Evolutionary conservation across 2,888 invertebrate species (phyloP), one percentile per base, ranked within the genome.

Genomic region (Reticulitermes lucifugus): DNA sequence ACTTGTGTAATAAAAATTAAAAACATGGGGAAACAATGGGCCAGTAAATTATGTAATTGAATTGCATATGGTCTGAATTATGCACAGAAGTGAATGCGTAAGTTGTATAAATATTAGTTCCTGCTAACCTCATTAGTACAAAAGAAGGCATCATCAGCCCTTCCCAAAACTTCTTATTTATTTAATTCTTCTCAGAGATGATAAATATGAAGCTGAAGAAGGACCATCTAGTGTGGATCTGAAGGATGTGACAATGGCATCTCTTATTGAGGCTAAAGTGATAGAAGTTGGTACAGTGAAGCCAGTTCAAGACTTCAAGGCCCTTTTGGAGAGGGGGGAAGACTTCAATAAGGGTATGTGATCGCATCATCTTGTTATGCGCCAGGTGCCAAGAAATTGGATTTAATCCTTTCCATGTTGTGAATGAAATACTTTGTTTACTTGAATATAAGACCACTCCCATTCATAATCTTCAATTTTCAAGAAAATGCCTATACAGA

Each of bases 271-370:
- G 60, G 25, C 81, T 29, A 77, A 77, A 29, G 86, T 88, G 59
- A 86, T 84, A 59, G 88, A 91, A 89, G 93, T 95, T 83, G 93
- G 95, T 0, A 93, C 94, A 12, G 89, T 93, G 3, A 92, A 92
- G 55, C 95, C 95, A 0, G 91, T 93, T 7, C 91, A 92, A 84
- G 95, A 95, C 89, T 95, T 93, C 88, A 90, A 90, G 86, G 88
- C 89, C 35, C 91, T 95, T 84, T 89, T 91, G 81, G 89, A 89
- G 22, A 89, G 90, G 88, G 92, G 91, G 21, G 91, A 91, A 59
- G 46, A 75, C 18, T 85, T 86, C 29, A 43, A 22, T 43, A 46
- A 81, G 65, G 80, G 80, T 80, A 65, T 18, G 18, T 18, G 14
- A 18, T 55, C 55, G 14, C 18, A 18, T 55, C 18, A 55, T 55